Conservation (phyloP, 2,797 vertebrate species). For the Falco naumanni region DNA sequence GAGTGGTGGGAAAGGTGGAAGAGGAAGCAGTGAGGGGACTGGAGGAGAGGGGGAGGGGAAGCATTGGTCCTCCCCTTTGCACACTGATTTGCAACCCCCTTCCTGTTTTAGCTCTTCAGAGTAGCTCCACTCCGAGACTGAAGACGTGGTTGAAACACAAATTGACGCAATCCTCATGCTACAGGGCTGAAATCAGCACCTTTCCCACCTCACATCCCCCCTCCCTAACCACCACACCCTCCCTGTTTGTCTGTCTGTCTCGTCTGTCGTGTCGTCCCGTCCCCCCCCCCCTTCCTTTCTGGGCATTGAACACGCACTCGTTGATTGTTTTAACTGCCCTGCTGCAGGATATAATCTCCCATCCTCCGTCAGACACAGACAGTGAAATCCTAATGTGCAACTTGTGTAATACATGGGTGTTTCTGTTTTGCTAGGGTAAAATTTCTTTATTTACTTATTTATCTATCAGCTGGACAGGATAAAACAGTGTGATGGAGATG, state of each 20-base stretch:
- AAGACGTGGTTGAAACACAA: conserved; percentile 80
- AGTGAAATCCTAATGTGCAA: neutral
- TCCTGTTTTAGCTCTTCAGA: conserved; percentile 81
- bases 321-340: conserved; percentile 80
- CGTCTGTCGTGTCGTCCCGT: too few species aligned
- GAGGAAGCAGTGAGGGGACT: neutral
- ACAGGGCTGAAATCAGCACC: conserved; percentile 85
- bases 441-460: neutral
- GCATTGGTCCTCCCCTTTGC: conserved; percentile 54
- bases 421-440: neutral
- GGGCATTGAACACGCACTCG: conserved; percentile 75
- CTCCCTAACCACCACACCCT: neutral
- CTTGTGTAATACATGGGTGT: neutral
- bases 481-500: neutral
- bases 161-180: conserved; percentile 97
- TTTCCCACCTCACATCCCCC: conserved; percentile 47
- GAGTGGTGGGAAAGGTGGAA: neutral
- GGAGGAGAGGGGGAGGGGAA: conserved; percentile 23
- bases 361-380: conserved; percentile 3
- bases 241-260: too few species aligned
- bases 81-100: conserved; percentile 71
- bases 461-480: neutral
- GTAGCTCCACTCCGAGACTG: conserved; percentile 72
- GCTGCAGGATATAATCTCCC: conserved; percentile 67
- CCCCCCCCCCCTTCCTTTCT: neutral